Percentiles rank a stretch among this genome's conserved stretches.
phyloP scores from a whole-genome alignment of 2,888 invertebrate genomes.

The Euproctis similis region DNA sequence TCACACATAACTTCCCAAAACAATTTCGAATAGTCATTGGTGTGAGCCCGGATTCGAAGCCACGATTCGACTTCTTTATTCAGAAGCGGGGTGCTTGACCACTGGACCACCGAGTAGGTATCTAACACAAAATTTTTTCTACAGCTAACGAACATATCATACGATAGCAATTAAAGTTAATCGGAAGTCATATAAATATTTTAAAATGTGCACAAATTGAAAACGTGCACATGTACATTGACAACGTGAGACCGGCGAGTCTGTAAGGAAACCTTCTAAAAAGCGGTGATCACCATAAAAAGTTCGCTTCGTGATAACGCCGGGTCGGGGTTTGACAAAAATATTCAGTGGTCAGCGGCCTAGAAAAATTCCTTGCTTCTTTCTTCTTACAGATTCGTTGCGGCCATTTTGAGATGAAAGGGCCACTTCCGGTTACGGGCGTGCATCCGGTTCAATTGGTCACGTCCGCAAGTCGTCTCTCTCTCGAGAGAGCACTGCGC shows the following conservation, averaged over 20 bases:
- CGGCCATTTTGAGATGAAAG: slow-evolving; percentile 67
- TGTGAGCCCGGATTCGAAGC: no score
- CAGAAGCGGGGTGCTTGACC: no score
- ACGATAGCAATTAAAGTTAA: not conserved
- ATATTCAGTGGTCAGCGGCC: slow-evolving; percentile 61
- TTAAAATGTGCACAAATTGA: not conserved
- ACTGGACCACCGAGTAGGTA: no score
- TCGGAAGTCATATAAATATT: not conserved
- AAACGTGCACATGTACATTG: not conserved
- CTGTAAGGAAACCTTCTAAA: slow-evolving; percentile 39
- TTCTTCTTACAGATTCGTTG: slow-evolving; percentile 58
- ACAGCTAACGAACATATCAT: no score
- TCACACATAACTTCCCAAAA: no score
- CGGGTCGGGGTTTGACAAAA: slow-evolving; percentile 45
- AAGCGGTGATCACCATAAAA: slow-evolving; percentile 37
- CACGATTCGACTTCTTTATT: no score
- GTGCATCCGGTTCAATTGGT: slow-evolving; percentile 55
- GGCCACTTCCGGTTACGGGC: slow-evolving; percentile 63
- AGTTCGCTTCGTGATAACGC: slow-evolving; percentile 52
- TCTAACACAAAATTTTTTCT: no score
- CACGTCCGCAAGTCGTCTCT: slow-evolving; percentile 28
- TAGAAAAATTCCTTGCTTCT: slow-evolving; percentile 64
- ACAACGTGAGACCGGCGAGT: slow-evolving; percentile 31
- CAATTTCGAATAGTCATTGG: no score
- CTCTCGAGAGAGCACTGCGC: slow-evolving; percentile 22